These are phyloP conservation scores for Drosophila lutescens DNA, from an alignment of 2,888 invertebrate species.

Conservation along the genomic window DNA sequence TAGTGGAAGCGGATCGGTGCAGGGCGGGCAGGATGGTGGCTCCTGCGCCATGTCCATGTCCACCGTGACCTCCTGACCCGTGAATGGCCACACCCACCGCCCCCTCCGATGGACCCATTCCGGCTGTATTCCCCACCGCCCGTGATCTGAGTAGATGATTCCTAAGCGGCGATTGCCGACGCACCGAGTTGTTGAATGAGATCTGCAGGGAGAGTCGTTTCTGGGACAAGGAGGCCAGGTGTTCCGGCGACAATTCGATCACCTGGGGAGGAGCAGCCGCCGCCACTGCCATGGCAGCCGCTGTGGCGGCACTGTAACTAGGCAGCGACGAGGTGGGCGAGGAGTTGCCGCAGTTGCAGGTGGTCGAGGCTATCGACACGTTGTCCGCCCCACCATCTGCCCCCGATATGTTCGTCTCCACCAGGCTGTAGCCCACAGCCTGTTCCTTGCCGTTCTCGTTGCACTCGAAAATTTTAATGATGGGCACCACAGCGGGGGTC, in stretches of 20 bases:
- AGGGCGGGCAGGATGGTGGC: constrained; percentile 64
- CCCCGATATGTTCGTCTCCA: constrained; percentile 52
- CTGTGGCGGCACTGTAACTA: constrained; percentile 63
- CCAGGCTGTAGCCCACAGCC: constrained; percentile 66
- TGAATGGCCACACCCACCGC: neutral
- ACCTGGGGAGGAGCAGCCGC: constrained; percentile 66
- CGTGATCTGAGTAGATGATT: constrained; percentile 81
- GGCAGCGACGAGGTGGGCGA: constrained; percentile 58
- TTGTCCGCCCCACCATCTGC: constrained; percentile 62
- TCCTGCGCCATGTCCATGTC: neutral
- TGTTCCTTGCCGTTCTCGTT: constrained; percentile 55
- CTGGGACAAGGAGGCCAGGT: constrained; percentile 82
- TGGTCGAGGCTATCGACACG: constrained; percentile 70
- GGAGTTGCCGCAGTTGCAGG: constrained; percentile 74
- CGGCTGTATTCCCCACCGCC: constrained; percentile 64
- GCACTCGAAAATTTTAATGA: constrained; percentile 82
- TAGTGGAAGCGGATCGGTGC: constrained; percentile 79
- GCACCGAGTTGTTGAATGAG: constrained; percentile 79
- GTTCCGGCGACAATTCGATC: constrained; percentile 83
- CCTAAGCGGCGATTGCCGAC: constrained; percentile 75
- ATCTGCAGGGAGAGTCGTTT: constrained; percentile 84
- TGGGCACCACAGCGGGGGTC: constrained; percentile 77
- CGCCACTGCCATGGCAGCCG: constrained; percentile 50
- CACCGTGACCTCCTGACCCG: constrained; percentile 1
- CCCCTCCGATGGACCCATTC: constrained; percentile 41